Evolutionary conservation across 2,888 invertebrate genomes (phyloP), one percentile per base, ranked within the genome.

Genomic region (Limnephilus rhombicus): DNA sequence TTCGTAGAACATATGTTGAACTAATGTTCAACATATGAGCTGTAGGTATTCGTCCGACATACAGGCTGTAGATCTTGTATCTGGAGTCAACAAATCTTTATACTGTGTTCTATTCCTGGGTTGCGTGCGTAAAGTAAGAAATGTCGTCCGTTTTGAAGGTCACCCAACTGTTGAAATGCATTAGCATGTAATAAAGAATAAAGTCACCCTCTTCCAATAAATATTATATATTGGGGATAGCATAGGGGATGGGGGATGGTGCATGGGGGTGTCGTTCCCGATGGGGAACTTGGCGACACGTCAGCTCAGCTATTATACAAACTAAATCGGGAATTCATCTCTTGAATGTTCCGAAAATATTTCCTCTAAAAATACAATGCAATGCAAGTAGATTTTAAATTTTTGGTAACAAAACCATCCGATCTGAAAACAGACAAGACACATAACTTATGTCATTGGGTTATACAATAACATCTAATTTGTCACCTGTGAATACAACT

Each of bases 111-210:
- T 83, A 24, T 68, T 68, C 9, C 34, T 37, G 37, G 9, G 7
- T 34, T 34, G 81, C 81, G 24, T 29, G 83, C 29, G 18, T 83
- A 34, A 31, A 18, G 15, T 34, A 83, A 11, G 37, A 31, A 83
- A 24, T 24, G n/a, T 24, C 12, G 0, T 3, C 11, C 11, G 15
- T 45, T 37, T 37, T 45, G 86, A 86, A 86, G 86, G 86, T 86
- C 86, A 45, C n/a, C 86, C 86, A 86, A 86, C 45, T 86, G 86
- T 86, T 86, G 86, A 86, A 86, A 45, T 49, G 29, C 45, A 68
- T 68, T 86, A 68, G 45, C 41, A 86, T 86, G 86, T 37, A 34
- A 37, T 37, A 37, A 29, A 86, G 86, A 34, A 37, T 37, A 83
- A 29, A 86, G 86, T 13, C 86, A 45, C 86, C 86, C 86, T 86